Base-by-base conservation (phyloP, 2,797 vertebrate genomes). In the Sebastes melanostomus region DNA sequence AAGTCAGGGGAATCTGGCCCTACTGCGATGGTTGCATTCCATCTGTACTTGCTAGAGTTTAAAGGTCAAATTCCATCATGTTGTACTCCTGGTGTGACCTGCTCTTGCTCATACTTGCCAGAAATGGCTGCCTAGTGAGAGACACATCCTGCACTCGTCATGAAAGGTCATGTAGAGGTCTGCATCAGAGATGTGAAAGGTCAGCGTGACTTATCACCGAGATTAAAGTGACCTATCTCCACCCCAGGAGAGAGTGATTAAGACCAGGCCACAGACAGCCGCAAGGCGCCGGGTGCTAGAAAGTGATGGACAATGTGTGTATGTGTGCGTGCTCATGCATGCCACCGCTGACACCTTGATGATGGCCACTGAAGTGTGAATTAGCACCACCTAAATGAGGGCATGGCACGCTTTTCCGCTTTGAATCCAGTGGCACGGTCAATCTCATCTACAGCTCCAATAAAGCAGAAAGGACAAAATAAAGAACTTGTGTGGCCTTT, bases 211-310 rank as follows among this genome's bases (percentile, higher is more conserved):
- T 84, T 77, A 82, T 84, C 80, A 11, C 83, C 55, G 84, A 91
- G 88, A 92, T 91, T 89, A 81, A 87, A 86, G 83, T 83, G 86
- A 89, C 86, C 86, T 55, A 36, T 79, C 70, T 86, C 25, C 63
- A 83, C 76, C 36, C 55, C 59, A 68, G 74, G 66, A 73, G 56
- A 74, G 27, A 72, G 46, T 78, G 81, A 87, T 89, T 82, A 86
- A 89, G 84, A 88, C 73, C 69, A 72, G 63, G 9, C 34, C 75
- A 56, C 80, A 74, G 78, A 83, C 66, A 66, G 80, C 72, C 65
- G 79, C 55, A 55, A 80, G 60, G 71, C 66, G 58, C 2, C 8
- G 42, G 38, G 67, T 75, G 81, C 25, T 13, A 72, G 69, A 70
- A 67, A 38, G 54, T 58, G 67, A 77, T 80, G 71, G 54, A 61